Conservation (phyloP, 2,888 invertebrate species). For the Latrodectus elegans region DNA sequence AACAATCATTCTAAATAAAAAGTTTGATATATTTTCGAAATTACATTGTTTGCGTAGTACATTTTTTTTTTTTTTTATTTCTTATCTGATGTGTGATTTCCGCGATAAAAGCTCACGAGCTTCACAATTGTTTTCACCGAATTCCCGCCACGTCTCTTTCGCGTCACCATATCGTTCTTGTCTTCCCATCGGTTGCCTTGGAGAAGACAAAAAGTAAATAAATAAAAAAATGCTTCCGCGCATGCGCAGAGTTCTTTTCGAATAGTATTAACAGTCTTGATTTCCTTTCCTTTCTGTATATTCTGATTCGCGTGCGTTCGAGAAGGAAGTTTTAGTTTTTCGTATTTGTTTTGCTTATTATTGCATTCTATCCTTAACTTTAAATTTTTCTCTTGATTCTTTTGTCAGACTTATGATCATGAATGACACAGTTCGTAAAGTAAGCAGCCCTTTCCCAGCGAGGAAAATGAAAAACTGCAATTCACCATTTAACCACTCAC, state of each 20-base stretch:
- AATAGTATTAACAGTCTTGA: background rate
- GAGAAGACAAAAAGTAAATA: background rate
- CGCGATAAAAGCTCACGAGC: no score
- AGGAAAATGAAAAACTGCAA: conserved; percentile 3
- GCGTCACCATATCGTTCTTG: no score
- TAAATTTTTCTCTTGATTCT: background rate
- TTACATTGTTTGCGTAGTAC: no score
- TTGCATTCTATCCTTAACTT: background rate
- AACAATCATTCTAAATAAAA: no score
- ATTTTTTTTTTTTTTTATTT: no score
- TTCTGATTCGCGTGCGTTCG: no score
- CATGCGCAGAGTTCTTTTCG: background rate
- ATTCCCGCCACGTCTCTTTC: no score
- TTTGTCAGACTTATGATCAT: conserved; percentile 5
- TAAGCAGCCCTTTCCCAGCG: conserved; percentile 35
- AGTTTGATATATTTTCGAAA: no score
- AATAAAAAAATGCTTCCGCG: background rate
- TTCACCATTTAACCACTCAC: background rate
- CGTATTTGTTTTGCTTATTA: background rate
- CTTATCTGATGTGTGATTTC: no score
- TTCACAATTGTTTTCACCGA: no score
- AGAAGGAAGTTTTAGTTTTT: background rate
- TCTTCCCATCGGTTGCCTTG: background rate
- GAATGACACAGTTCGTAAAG: conserved; percentile 37
- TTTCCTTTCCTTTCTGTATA: background rate